A percentile compares a stretch with the other conserved stretches of the same genome.
Evolutionary conservation across 1,140 invertebrate species (phyloP).

Genomic region (Macrotrachela quadricornifera): DNA sequence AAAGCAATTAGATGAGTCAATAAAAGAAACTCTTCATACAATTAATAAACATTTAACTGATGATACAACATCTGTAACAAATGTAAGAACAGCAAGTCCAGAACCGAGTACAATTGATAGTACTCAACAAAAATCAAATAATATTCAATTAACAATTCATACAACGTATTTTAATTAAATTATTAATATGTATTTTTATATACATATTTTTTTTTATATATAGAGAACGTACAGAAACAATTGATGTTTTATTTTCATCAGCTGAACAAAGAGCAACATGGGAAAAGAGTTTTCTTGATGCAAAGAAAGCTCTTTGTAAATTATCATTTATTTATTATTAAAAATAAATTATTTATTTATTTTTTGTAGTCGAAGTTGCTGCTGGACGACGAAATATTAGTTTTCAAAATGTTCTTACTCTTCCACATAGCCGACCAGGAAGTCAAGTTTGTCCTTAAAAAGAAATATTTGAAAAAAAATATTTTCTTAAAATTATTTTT

Average conservation of each 20-base stretch:
- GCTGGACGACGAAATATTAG: slow-evolving; percentile 49
- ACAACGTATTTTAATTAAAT: too few relatives aligned
- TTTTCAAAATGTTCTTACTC: slow-evolving; percentile 66
- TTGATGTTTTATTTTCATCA: slow-evolving; percentile 64
- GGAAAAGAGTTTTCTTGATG: slow-evolving; percentile 69
- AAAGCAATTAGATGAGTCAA: slow-evolving; percentile 3
- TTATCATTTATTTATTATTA: not conserved
- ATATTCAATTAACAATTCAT: too few relatives aligned
- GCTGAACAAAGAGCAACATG: slow-evolving; percentile 64
- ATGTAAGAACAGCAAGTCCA: too few relatives aligned
- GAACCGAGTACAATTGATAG: too few relatives aligned
- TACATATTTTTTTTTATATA: slow-evolving; percentile 14
- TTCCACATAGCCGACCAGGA: slow-evolving; percentile 74
- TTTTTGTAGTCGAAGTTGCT: slow-evolving; percentile 9
- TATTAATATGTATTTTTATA: too few relatives aligned
- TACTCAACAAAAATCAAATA: too few relatives aligned
- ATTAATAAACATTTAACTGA: too few relatives aligned
- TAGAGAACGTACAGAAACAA: slow-evolving; percentile 60
- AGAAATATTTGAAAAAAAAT: not conserved
- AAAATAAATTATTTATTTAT: not conserved
- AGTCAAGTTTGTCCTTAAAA: slow-evolving; percentile 36
- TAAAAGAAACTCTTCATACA: not conserved
- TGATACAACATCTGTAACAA: too few relatives aligned
- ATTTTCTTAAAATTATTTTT: not conserved
- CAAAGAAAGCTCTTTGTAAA: slow-evolving; percentile 70